Evolutionary conservation across 2,113 vertebrate species (phyloP).

Genomic region (Oreochromis tanganicae): DNA sequence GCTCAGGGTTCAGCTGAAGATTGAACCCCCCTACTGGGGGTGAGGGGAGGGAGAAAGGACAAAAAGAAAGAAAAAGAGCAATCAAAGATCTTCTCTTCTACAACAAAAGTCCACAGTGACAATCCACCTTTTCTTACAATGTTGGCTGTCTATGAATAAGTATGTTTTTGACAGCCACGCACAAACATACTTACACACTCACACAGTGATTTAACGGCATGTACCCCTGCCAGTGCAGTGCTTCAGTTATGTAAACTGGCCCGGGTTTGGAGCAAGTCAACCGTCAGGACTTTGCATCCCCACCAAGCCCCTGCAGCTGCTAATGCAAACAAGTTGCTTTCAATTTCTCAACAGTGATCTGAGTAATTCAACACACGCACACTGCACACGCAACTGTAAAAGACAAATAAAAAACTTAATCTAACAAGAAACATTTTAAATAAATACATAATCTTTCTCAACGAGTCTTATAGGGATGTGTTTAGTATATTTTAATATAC

Average conservation of each 20-base stretch:
- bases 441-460: not conserved
- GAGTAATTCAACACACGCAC: not conserved
- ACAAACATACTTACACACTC: not conserved
- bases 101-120: not conserved
- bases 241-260: slow-evolving; percentile 80
- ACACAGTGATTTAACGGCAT: slow-evolving; percentile 68
- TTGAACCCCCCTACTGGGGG: not conserved
- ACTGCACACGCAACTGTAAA: not conserved
- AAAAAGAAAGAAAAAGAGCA: not conserved
- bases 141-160: not conserved
- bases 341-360: slow-evolving; percentile 12
- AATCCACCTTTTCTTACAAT: not conserved
- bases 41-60: not conserved
- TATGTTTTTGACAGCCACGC: not conserved
- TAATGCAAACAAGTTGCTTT: slow-evolving; percentile 67
- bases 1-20: not conserved
- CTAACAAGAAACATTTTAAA: not conserved
- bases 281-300: slow-evolving; percentile 74
- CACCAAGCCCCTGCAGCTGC: slow-evolving; percentile 60
- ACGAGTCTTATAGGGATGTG: not conserved
- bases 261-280: slow-evolving; percentile 66
- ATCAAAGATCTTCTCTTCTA: not conserved
- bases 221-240: slow-evolving; percentile 38
- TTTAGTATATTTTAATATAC: not conserved
- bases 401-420: not conserved